Conservation (phyloP, 1,140 invertebrate genomes). For the Ceratina japonica region DNA sequence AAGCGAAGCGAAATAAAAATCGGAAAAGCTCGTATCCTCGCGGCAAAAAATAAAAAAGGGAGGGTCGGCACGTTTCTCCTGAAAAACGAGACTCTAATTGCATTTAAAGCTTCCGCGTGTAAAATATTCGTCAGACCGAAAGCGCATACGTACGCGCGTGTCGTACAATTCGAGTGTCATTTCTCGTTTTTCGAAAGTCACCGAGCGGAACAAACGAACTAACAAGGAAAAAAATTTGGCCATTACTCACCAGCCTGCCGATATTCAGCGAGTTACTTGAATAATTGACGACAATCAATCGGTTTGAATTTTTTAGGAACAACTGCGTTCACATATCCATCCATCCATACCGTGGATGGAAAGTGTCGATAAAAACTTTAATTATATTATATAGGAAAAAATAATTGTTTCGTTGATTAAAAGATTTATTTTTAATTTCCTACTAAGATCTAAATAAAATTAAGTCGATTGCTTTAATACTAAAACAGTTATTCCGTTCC, state of each 20-base stretch:
- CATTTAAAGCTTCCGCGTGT: constrained; percentile 34
- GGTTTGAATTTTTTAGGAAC: constrained; percentile 26
- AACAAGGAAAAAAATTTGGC: constrained; percentile 40
- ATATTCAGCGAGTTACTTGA: constrained; percentile 47
- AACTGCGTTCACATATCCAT: not conserved
- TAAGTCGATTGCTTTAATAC: not conserved
- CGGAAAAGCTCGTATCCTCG: constrained; percentile 14
- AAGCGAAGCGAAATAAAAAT: not conserved
- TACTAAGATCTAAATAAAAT: not conserved
- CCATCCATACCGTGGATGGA: not conserved
- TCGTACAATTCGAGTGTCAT: constrained; percentile 9
- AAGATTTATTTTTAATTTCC: too few relatives aligned
- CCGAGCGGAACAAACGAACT: constrained; percentile 18
- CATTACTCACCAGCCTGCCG: constrained; percentile 48
- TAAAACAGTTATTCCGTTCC: too few relatives aligned
- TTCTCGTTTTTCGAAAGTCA: constrained; percentile 17
- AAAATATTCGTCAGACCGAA: constrained; percentile 43
- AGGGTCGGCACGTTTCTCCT: not conserved
- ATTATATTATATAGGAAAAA: not conserved
- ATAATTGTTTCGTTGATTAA: not conserved
- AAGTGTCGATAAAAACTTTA: not conserved
- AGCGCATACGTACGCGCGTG: constrained; percentile 1
- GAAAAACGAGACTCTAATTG: constrained; percentile 41
- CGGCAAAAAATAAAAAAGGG: not conserved
- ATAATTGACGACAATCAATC: constrained; percentile 51